Percentiles rank a stretch among this genome's conserved stretches.
Evolutionary conservation across 2,797 vertebrate genomes (phyloP).

Genomic region (Gymnothorax javanicus): DNA sequence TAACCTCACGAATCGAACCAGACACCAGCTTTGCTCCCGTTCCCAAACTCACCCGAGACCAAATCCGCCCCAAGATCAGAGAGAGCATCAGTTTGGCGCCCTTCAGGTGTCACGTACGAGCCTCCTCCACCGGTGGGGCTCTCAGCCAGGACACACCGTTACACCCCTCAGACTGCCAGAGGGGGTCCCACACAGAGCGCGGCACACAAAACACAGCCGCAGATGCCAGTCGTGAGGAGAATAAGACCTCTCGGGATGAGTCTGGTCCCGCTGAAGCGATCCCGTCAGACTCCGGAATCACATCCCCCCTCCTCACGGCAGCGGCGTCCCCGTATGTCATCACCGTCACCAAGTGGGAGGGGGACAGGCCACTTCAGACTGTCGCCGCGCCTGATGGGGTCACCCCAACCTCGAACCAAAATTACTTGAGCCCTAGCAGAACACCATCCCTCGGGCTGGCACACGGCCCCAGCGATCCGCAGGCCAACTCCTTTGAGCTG

Average conservation of each 20-base stretch:
- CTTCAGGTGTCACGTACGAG: constrained; percentile 47
- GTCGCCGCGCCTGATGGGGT: constrained; percentile 19
- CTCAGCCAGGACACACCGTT: constrained; percentile 18
- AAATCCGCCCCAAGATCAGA: constrained; percentile 60
- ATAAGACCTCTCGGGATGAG: not conserved
- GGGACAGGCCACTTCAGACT: constrained; percentile 25
- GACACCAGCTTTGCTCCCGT: constrained; percentile 18
- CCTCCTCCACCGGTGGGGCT: constrained; percentile 26
- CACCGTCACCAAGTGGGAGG: constrained; percentile 67
- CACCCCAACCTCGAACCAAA: constrained; percentile 21
- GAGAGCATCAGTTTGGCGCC: constrained; percentile 57
- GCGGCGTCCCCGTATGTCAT: constrained; percentile 55
- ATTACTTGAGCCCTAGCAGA: constrained; percentile 54
- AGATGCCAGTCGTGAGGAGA: not conserved
- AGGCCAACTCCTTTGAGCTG: constrained; percentile 73
- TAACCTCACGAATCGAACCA: not conserved
- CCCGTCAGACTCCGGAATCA: constrained; percentile 31
- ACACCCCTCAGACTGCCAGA: constrained; percentile 4
- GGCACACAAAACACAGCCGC: not conserved
- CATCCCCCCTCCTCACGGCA: not conserved
- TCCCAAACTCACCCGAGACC: constrained; percentile 57
- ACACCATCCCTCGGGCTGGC: constrained; percentile 29
- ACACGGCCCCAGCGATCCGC: constrained; percentile 46
- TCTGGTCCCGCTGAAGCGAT: not conserved
- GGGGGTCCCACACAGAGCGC: constrained; percentile 2